Evolutionary conservation across 1,140 invertebrate genomes (phyloP).

Genomic region (Saccostrea glomerata): DNA sequence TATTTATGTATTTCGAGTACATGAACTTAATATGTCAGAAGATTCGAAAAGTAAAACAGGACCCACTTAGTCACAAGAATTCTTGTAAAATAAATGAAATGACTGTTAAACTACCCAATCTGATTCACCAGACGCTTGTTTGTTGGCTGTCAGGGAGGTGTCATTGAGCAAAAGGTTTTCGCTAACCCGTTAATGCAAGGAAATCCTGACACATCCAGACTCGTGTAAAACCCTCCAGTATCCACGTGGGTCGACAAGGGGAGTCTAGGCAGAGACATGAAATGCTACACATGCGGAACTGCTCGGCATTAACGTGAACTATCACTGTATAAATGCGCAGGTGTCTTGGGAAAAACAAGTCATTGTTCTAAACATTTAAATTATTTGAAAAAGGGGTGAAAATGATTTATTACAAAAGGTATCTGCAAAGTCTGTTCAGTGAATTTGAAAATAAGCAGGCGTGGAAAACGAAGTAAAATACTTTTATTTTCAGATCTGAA

Average conservation of each 20-base stretch:
- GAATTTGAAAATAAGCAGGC: background rate
- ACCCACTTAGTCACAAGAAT: background rate
- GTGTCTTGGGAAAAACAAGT: background rate
- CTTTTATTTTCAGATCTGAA: background rate
- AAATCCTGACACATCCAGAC: slow-evolving; percentile 27
- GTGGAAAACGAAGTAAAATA: background rate
- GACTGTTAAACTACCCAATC: slow-evolving; percentile 14
- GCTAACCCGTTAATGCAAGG: slow-evolving; percentile 21
- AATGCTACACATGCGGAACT: slow-evolving; percentile 27
- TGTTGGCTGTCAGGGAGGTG: slow-evolving; percentile 25
- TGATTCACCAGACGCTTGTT: slow-evolving; percentile 11
- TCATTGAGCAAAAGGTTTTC: slow-evolving; percentile 22
- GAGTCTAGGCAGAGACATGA: slow-evolving; percentile 20
- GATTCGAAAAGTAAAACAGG: background rate
- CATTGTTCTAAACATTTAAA: slow-evolving; percentile 35
- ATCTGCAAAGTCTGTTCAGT: background rate
- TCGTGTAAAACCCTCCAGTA: background rate
- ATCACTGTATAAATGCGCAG: slow-evolving; percentile 15
- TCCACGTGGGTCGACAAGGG: slow-evolving; percentile 26
- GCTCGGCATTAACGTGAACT: slow-evolving; percentile 9
- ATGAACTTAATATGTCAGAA: slow-evolving; percentile 11
- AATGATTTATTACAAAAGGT: slow-evolving; percentile 26
- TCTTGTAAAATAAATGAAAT: background rate
- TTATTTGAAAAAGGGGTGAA: slow-evolving; percentile 35
- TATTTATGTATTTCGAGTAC: slow-evolving; percentile 1